Percentiles rank a stretch among this genome's conserved stretches.
Evolutionary conservation across 2,888 invertebrate species (phyloP).

Genomic region (Helicoverpa assulta): DNA sequence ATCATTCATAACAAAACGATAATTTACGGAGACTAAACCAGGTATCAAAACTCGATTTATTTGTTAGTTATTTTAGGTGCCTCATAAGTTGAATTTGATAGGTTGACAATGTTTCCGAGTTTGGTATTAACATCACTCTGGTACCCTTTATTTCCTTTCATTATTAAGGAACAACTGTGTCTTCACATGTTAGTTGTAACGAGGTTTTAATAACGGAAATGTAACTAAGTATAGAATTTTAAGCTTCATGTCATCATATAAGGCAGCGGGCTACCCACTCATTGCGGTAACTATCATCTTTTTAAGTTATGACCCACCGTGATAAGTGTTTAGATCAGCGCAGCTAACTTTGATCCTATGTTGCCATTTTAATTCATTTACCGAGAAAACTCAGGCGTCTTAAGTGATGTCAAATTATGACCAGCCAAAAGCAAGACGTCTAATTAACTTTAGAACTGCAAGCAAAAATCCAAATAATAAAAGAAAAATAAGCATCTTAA

Average conservation of each 20-base stretch:
- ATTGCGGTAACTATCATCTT: too few relatives aligned
- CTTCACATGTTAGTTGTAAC: constrained; percentile 19
- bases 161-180: constrained; percentile 11
- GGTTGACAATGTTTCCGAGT: not conserved
- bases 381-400: too few relatives aligned
- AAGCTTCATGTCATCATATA: not conserved
- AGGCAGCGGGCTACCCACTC: too few relatives aligned
- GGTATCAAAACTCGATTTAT: not conserved
- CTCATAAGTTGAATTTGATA: not conserved
- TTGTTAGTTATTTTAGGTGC: not conserved
- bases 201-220: constrained; percentile 14
- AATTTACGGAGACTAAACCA: not conserved
- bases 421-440: too few relatives aligned
- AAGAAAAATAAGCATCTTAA: constrained; percentile 30
- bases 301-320: too few relatives aligned
- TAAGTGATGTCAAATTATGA: too few relatives aligned
- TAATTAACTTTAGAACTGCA: too few relatives aligned
- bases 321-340: too few relatives aligned
- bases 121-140: not conserved
- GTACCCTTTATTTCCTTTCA: not conserved
- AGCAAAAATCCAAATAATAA: constrained; percentile 18
- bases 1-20: not conserved
- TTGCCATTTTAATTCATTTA: too few relatives aligned
- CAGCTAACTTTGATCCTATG: too few relatives aligned
- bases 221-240: not conserved